These are phyloP conservation scores for Megaptera novaeangliae DNA, from an alignment of 2,113 vertebrate genomes.

Conservation along the genomic window DNA sequence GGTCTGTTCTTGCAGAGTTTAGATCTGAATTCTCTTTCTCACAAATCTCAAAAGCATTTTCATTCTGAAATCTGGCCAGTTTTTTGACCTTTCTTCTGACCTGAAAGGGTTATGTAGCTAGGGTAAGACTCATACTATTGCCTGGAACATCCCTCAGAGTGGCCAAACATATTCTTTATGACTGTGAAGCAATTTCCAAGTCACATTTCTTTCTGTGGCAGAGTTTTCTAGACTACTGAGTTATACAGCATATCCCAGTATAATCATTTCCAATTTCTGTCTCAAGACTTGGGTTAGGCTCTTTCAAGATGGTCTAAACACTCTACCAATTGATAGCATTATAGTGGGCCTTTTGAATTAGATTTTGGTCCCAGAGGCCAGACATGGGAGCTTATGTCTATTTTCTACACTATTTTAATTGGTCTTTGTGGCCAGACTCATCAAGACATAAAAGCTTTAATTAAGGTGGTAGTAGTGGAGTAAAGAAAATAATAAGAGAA, in stretches of 20 bases:
- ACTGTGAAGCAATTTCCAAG: slow-evolving; percentile 54
- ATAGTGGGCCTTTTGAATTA: neutral
- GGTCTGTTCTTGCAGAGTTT: neutral
- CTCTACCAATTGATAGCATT: neutral
- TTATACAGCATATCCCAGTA: neutral
- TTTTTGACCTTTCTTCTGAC: slow-evolving; percentile 52
- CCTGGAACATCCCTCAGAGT: slow-evolving; percentile 45
- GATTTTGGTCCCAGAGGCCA: neutral
- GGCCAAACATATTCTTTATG: slow-evolving; percentile 68
- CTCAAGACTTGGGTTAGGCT: neutral
- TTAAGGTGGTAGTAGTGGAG: neutral
- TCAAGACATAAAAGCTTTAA: neutral
- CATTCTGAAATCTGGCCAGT: slow-evolving; percentile 40
- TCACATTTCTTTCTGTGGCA: slow-evolving; percentile 29
- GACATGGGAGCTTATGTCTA: neutral
- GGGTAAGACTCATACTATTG: slow-evolving; percentile 48
- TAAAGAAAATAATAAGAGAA: neutral
- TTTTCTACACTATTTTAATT: neutral
- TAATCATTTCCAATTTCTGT: slow-evolving; percentile 27
- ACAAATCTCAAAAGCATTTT: slow-evolving; percentile 49
- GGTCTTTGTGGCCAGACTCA: neutral
- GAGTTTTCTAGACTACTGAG: slow-evolving; percentile 34
- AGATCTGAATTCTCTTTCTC: slow-evolving; percentile 38
- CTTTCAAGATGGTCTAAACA: neutral
- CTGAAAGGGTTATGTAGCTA: slow-evolving; percentile 43